Percentiles rank a stretch among this genome's conserved stretches.
These are phyloP conservation scores for Nematolebias whitei DNA, from an alignment of 2,113 vertebrate genomes.

Conservation along the genomic window DNA sequence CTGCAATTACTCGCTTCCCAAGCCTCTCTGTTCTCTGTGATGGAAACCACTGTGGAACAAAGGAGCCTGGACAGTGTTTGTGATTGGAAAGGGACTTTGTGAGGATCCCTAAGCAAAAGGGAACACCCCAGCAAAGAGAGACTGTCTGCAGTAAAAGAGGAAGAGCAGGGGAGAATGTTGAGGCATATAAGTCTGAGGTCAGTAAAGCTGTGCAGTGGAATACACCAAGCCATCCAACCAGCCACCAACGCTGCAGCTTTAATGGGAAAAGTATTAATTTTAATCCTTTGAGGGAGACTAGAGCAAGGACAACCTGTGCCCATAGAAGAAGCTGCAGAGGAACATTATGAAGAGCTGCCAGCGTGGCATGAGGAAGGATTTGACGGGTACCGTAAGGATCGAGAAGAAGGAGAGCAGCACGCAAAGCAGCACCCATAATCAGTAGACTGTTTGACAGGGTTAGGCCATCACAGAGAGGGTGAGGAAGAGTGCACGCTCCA, in stretches of 20 bases:
- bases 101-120: conserved; percentile 81
- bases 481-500: conserved; percentile 57
- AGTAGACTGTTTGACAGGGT: conserved; percentile 77
- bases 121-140: conserved; percentile 80
- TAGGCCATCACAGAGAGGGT: conserved; percentile 65
- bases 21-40: conserved; percentile 45
- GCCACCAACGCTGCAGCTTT: conserved; percentile 69
- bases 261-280: conserved; percentile 73
- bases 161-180: conserved; percentile 56
- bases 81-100: conserved; percentile 74
- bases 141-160: conserved; percentile 83
- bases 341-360: conserved; percentile 83
- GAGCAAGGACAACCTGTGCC: conserved; percentile 79
- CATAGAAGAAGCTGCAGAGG: conserved; percentile 84
- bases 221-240: conserved; percentile 71
- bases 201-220: conserved; percentile 74
- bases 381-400: conserved; percentile 86
- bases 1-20: conserved; percentile 52
- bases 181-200: conserved; percentile 79
- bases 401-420: conserved; percentile 82
- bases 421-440: conserved; percentile 77
- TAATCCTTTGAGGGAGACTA: conserved; percentile 76
- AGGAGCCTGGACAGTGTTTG: conserved; percentile 45
- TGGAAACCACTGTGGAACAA: conserved; percentile 49
- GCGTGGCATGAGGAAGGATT: conserved; percentile 68